Base-by-base conservation (phyloP, 2,113 vertebrate species). In the Melanotaenia duboulayi region DNA sequence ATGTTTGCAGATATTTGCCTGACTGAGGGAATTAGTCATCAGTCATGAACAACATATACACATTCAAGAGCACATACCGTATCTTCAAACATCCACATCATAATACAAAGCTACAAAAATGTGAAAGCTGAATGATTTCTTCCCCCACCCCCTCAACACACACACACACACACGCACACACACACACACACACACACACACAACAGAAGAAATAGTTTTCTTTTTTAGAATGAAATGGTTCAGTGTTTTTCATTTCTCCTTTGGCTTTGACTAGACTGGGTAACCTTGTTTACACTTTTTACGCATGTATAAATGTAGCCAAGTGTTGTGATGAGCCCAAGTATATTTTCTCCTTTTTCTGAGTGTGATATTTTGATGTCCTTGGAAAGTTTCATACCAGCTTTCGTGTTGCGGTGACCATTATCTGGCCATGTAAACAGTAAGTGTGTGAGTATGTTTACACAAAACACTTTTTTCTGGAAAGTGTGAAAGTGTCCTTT, bases 221-320 rank as follows among this genome's bases (percentile, higher is more conserved):
- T 51, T 46, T 59, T 55, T 42, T 17, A 12, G 12, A 49, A 28
- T 74, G 4, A 62, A 57, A 46, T 10, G 0, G 2, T 60, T 17
- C 20, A 40, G 2, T 61, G 35, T 61, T 63, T 69, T 52, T 8
- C n/a, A 2, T 46, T 77, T 63, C 17, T 81, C 28, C 17, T 40
- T 58, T 50, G 39, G 60, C 46, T 84, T 52, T 59, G 62, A 78
- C 42, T 67, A 44, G 12, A 68, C 37, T 56, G n/a, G 55, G 48
- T 75, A 71, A 80, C 64, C 67, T 78, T 80, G 72, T 84, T 84
- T 76, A 73, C 64, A 60, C 17, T n/a, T 35, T 81, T 74, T 65
- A 62, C n/a, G 11, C 76, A 35, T 80, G 50, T 62, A 57, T 74
- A 55, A 77, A 65, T 74, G 48, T 62, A 76, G 51, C 48, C 2